phyloP scores from a whole-genome alignment of 1,140 invertebrate species.

The Drosophila asahinai region DNA sequence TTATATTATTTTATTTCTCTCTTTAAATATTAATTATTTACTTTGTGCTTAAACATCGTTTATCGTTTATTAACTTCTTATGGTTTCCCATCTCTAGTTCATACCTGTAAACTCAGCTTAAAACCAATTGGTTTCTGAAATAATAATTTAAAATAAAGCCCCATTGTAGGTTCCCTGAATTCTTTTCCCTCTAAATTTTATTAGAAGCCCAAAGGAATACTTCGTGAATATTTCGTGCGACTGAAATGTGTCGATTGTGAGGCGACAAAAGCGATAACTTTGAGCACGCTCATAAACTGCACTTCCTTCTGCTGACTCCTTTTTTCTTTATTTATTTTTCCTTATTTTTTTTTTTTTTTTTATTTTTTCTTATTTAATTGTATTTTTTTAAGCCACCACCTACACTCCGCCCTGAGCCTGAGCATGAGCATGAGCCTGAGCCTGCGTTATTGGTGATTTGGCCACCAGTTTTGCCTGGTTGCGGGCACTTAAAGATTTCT shows the following conservation, averaged over 20 bases:
- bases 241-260: conserved; percentile 58
- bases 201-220: background rate
- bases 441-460: conserved; percentile 31
- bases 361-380: background rate
- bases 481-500: conserved; percentile 53
- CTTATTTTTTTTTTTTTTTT: background rate
- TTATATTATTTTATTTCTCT: no score
- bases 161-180: no score
- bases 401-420: background rate
- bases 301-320: background rate
- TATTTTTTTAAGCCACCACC: conserved; percentile 12
- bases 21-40: no score
- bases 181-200: background rate
- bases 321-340: background rate
- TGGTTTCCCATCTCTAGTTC: background rate
- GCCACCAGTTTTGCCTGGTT: conserved; percentile 50
- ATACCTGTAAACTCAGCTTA: no score
- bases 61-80: no score
- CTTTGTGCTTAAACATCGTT: no score
- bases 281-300: conserved; percentile 34
- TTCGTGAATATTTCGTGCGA: no score
- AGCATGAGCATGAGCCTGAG: background rate
- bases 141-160: background rate
- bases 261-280: conserved; percentile 65
- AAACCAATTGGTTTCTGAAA: background rate